Evolutionary conservation across 2,113 vertebrate genomes (phyloP), one percentile per base, ranked within the genome.

Genomic region (Gopherus evgoodei): DNA sequence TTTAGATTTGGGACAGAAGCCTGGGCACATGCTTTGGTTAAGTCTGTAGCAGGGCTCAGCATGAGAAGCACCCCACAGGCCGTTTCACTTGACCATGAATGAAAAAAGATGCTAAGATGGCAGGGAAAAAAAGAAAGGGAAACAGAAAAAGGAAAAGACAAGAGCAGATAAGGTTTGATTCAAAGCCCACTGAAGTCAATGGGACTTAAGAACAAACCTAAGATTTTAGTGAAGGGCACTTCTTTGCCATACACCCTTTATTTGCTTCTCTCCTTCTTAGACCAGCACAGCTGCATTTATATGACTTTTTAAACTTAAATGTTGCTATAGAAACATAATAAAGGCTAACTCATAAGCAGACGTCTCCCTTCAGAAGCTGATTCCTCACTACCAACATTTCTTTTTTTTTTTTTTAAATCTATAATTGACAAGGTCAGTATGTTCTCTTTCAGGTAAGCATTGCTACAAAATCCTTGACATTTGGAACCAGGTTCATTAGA

Each of bases 301-400:
- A 83, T 17, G 0, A 9, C 35, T 35, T 84, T 14, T 24, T 35
- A 84, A 5, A 81, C 49, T 65, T 50, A 65, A 84, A 57, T 3
- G 11, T n/a, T 83, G 25, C 49, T 6, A 10, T 25, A 4, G 11
- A 0, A 0, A 50, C 87, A 72, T 3, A 56, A 54, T 4, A 21
- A 80, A 81, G 50, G 44, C 4, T 53, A 86, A 8, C 44, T 72
- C 56, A 1, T 1, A 9, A 4, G 0, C 49, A 24, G 56, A 92
- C 76, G 21, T n/a, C 21, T 49, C 53, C 79, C 14, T 0, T 1
- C 22, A 62, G 44, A 76, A 78, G 25, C 3, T 52, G 90, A 10
- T 47, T 92, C 78, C 81, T n/a, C 10, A 14, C 24, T 53, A 57
- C 78, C 6, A 42, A 5, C 4, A 0, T 1, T 50, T 50, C 13